Base-by-base conservation (phyloP, 2,113 vertebrate species). In the Prionailurus bengalensis region DNA sequence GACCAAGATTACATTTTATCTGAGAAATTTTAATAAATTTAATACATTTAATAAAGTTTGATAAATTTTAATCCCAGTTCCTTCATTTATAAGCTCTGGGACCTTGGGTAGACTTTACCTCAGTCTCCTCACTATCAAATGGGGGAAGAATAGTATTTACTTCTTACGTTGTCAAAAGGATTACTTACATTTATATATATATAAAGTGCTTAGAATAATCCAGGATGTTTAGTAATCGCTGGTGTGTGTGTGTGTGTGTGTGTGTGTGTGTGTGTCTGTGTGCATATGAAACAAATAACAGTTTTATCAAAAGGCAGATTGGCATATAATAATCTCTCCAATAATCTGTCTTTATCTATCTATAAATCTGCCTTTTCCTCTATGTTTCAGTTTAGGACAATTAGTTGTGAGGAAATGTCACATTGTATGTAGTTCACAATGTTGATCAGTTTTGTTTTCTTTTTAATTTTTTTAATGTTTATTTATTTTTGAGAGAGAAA, bases 261-360 rank as follows among this genome's bases (percentile, higher is more conserved):
- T 1, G 13, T 0, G 5, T 15, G 12, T 4, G 15, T 7, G 14
- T 7, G 31, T 7, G 14, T 7, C 15, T 25, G 16, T 4, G 13
- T 33, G 4, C 63, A 1, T 53, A 11, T 36, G 82, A 36, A 87
- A 55, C 0, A 4, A 88, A 74, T 42, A 31, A 31, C 3, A 81
- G n/a, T 68, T 89, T 95, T 94, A 42, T 73, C 39, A 53, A 93
- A 82, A 66, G 36, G 19, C 29, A 94, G 74, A 29, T n/a, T n/a
- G 61, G 4, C 11, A 25, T 76, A 29, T 58, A 48, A 63, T 48
- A 79, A 63, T 61, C 63, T 71, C 11, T 48, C 7, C 31, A 12
- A 78, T 48, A 4, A 48, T 79, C 25, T 76, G 39, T 76, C 42
- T 55, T 17, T 85, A 39, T 36, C 65, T 48, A 16, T 27, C 55